Base-by-base conservation (phyloP, 30 jellyfish, hydroid and myxozoan genomes). In the Cassiopea xamachana region DNA sequence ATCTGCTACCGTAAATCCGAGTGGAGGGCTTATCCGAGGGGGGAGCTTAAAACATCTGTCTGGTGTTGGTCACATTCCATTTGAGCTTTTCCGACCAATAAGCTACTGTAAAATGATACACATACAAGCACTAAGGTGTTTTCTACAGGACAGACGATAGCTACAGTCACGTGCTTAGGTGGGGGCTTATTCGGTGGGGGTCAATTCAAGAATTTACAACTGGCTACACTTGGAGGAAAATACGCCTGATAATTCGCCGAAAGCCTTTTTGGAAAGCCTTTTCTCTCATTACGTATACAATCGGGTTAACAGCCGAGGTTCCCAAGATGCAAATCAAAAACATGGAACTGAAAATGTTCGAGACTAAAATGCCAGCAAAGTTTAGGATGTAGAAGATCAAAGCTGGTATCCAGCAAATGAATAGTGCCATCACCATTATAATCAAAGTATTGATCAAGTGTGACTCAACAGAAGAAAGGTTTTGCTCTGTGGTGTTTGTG, bases 231-330 rank as follows among this genome's bases (percentile, higher is more conserved):
- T 5, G 49, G 59, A 1, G 13, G 55, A 47, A 48, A 45, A 50
- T 50, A 1, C 86, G 1, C 16, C 74, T 13, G 74, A 77, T 19
- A 5, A 9, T 43, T 1, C 16, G 15, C 17, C 10, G 7, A 60
- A 81, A 60, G 3, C 62, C 81, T 61, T 83, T 51, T 1, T 96
- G 93, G 46, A 93, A 87, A 46, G 73, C 74, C 59, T 87, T 91
- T 68, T 93, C 97, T 5, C 98, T 79, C 49, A 87, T n/a, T 8
- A 94, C 96, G 78, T 93, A 93, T 0, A 93, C 83, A 1, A 93
- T 55, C 19, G 98, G 98, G 64, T 93, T 93, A 62, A 93, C n/a
- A 6, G 94, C 89, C 44, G 96, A 87, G 72, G 83, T 91, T 17
- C 86, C 89, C 47, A 49, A 93, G 7, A 91, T 94, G 48, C 55